These are phyloP conservation scores for Karalla daura DNA, from an alignment of 2,797 vertebrate genomes.

Conservation along the genomic window DNA sequence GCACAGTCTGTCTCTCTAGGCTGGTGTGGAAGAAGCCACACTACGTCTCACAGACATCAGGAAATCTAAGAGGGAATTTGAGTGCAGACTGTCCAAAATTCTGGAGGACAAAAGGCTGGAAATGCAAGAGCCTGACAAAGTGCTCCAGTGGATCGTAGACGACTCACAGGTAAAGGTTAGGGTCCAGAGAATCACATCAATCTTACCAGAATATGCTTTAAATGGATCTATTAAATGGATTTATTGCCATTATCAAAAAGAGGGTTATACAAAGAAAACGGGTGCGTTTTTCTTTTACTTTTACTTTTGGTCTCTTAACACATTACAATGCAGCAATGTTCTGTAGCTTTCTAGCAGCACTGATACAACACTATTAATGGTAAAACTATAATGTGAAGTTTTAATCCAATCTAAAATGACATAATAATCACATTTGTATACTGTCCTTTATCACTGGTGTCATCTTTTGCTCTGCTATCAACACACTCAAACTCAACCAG, in stretches of 20 bases:
- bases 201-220: not conserved
- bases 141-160: constrained; percentile 51
- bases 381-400: not conserved
- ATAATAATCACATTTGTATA: not conserved
- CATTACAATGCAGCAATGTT: not conserved
- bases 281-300: too few relatives aligned
- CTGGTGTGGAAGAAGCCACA: constrained; percentile 56
- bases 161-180: constrained; percentile 50
- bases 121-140: constrained; percentile 50
- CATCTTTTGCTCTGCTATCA: not conserved
- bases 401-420: not conserved
- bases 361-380: too few relatives aligned
- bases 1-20: constrained; percentile 43
- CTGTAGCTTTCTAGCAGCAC: not conserved
- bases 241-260: not conserved
- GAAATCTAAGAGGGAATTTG: constrained; percentile 58
- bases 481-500: constrained; percentile 34
- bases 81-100: constrained; percentile 38
- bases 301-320: not conserved
- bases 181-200: not conserved
- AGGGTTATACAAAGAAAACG: too few relatives aligned
- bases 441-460: not conserved
- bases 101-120: constrained; percentile 41
- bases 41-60: constrained; percentile 48
- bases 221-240: not conserved